A percentile compares a stretch with the other conserved stretches of the same genome.
Conservation (phyloP, 2,113 vertebrate species). For the Litocranius walleri region DNA sequence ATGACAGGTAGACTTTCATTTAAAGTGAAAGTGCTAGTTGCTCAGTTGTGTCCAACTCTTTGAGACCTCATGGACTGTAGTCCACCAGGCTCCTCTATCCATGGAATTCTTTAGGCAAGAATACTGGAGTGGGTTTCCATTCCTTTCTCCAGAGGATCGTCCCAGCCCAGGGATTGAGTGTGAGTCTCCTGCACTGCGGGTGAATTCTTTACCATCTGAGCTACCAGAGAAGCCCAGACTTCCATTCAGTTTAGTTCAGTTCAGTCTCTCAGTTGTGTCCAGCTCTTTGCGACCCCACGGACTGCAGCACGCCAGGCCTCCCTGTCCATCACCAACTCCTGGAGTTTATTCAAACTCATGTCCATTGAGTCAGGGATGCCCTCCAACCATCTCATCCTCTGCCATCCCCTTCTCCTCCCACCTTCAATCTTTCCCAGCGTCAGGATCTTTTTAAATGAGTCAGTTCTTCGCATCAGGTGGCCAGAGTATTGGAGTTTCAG, state of each 20-base stretch:
- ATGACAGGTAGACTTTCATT: not conserved
- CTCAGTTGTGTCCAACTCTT: not conserved
- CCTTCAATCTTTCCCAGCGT: not conserved
- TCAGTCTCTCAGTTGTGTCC: not conserved
- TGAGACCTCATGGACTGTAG: not conserved
- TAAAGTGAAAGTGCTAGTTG: not conserved
- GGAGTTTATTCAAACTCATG: too few relatives aligned
- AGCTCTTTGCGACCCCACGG: not conserved
- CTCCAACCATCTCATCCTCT: not conserved
- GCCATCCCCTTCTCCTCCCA: not conserved
- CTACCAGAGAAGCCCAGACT: not conserved
- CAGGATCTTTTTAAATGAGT: not conserved
- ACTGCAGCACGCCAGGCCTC: not conserved
- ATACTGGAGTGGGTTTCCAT: not conserved
- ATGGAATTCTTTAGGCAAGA: not conserved
- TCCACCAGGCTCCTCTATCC: not conserved
- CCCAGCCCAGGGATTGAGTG: not conserved
- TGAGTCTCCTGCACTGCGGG: not conserved
- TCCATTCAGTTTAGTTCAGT: not conserved
- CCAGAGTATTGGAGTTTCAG: not conserved
- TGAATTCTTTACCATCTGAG: not conserved
- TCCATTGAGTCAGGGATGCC: not conserved
- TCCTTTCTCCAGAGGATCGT: not conserved
- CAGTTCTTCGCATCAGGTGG: not conserved
- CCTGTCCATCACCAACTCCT: not conserved